Evolutionary conservation across 2,797 vertebrate species (phyloP), one percentile per base, ranked within the genome.

Genomic region (Meriones psammophilus): DNA sequence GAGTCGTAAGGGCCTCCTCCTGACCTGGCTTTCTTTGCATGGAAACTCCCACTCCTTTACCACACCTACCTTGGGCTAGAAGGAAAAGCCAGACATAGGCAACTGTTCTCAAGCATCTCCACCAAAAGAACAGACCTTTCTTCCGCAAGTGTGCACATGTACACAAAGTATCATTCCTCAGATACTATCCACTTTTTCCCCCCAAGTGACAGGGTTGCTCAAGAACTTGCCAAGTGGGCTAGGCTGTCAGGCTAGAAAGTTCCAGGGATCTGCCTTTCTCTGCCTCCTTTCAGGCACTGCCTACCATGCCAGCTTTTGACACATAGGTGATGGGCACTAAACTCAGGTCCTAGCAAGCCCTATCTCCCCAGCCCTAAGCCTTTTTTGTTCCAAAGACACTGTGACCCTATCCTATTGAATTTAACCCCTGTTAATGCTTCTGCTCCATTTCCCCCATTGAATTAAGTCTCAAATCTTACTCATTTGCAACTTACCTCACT

Each of bases 401-500:
- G 56, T 42, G 76, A 73, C 78, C 85, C n/a, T 8, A 20, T 6
- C 62, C 85, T 81, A 88, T 2, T 68, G 71, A 30, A 50, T 36
- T 1, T 9, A 54, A 9, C 24, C 30, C 42, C 50, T 42, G 42
- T 30, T 86, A 33, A 28, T 39, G 13, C 20, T 69, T 58, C 33
- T 4, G 30, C n/a, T 88, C 50, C 89, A 46, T 26, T 89, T 50
- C 89, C 2, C 88, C 1, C 42, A 4, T 95, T 73, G 68, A 84
- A 77, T 36, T 50, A 66, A 83, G 36, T 42, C 79, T 64, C 2
- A 28, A 33, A 8, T n/a, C 76, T 84, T 87, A 62, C 56, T 84
- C 36, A 92, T 54, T 54, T n/a, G 30, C 1, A 24, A 83, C 99
- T 99, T 97, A 99, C 99, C 99, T 99, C 99, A 39, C 99, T 99